These are phyloP conservation scores for Ametastegia equiseti DNA, from an alignment of 2,888 invertebrate genomes.

Conservation along the genomic window DNA sequence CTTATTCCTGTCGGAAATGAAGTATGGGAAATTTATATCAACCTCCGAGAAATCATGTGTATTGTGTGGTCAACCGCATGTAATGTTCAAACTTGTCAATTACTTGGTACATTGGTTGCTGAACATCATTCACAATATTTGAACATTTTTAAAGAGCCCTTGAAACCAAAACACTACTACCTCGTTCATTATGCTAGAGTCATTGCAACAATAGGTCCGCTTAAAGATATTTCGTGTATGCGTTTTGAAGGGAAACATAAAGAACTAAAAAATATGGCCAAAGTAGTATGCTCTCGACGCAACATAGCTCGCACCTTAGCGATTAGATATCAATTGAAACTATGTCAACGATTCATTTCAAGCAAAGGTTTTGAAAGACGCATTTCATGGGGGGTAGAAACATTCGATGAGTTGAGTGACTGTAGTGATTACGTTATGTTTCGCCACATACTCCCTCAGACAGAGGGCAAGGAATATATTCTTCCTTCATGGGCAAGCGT, in stretches of 20 bases:
- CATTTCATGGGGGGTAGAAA: not conserved
- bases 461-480: not conserved
- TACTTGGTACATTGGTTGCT: slow-evolving; percentile 10
- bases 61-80: slow-evolving; percentile 1
- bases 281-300: not conserved
- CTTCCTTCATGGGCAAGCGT: not conserved
- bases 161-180: slow-evolving; percentile 29
- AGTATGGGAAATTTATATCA: slow-evolving; percentile 31
- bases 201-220: slow-evolving; percentile 21
- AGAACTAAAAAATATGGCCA: not conserved
- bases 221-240: slow-evolving; percentile 1
- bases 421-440: not conserved
- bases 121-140: slow-evolving; percentile 46
- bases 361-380: not conserved
- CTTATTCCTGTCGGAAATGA: slow-evolving; percentile 31
- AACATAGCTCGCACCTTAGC: not conserved
- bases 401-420: not conserved
- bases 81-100: not conserved
- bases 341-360: not conserved
- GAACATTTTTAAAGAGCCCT: slow-evolving; percentile 26
- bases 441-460: not conserved
- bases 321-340: not conserved
- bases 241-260: not conserved
- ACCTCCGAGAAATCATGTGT: slow-evolving; percentile 35
- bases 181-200: slow-evolving; percentile 39